Base-by-base conservation (phyloP, 2,797 vertebrate species). In the Xyrichtys novacula region DNA sequence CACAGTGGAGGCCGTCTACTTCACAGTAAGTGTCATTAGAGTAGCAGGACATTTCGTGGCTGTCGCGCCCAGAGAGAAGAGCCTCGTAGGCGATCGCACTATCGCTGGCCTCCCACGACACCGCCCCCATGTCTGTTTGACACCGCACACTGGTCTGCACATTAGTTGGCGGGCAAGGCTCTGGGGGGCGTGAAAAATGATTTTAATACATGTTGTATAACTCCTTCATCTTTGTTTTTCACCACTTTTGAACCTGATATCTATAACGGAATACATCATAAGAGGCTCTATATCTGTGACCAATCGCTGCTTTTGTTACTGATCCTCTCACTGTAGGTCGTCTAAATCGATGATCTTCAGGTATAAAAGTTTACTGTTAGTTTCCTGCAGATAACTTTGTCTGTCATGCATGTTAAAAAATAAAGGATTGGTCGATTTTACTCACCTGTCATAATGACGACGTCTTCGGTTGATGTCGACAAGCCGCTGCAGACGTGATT, bases 131-230 rank as follows among this genome's bases (percentile, higher is more conserved):
- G 56, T 70, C 9, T 4, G 29, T 82, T 20, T 71, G 40, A 67
- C 90, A 93, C 11, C 78, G 16, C 38, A 87, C 11, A 1, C 16
- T 52, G 10, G 85, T 77, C 53, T 81, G 62, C 25, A 95, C 75
- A 0, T 91, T 77, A n/a, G 44, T 62, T 14, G 95, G 94, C 0
- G 93, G 89, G 52, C 95, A 96, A 3, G 94, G 94, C 71, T 95
- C 95, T 96, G 74, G 14, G 26, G 46, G 36, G 1, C 54, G 32
- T 50, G 36, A 4, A 56, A 34, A 11, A 42, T 9, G 58, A 3
- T n/a, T n/a, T n/a, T n/a, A n/a, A n/a, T n/a, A n/a, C n/a, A n/a
- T n/a, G n/a, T n/a, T n/a, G n/a, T n/a, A n/a, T n/a, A n/a, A n/a
- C n/a, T n/a, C n/a, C n/a, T n/a, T n/a, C n/a, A n/a, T n/a, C n/a